Evolutionary conservation across 2,797 vertebrate species (phyloP).

Genomic region (Picus viridis): DNA sequence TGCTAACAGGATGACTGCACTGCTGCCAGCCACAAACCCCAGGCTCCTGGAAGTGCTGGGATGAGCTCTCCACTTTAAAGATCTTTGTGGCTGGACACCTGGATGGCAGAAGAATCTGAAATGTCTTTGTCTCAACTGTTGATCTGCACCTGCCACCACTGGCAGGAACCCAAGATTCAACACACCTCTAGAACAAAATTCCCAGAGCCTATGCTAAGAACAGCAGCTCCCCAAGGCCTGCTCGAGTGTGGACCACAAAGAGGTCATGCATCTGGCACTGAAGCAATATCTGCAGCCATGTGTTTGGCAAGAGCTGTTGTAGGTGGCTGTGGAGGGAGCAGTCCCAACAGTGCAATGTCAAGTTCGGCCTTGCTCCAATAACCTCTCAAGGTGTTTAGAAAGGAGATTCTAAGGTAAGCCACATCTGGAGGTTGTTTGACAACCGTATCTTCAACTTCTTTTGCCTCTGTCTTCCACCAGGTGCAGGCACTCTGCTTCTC

Average conservation of each 20-base stretch:
- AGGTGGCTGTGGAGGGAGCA: not conserved
- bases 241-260: not conserved
- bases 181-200: not conserved
- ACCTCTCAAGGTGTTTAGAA: not conserved
- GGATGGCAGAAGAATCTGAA: not conserved
- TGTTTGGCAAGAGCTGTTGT: not conserved
- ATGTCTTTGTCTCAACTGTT: not conserved
- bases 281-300: not conserved
- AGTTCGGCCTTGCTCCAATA: not conserved
- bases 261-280: not conserved
- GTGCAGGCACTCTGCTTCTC: not conserved
- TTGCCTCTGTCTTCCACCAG: not conserved
- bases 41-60: not conserved
- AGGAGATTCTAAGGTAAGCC: not conserved
- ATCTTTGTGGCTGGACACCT: not conserved
- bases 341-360: fast-evolving
- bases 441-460: not conserved
- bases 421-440: not conserved
- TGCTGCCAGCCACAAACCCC: not conserved
- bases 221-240: not conserved
- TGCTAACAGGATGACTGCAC: not conserved
- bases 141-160: not conserved
- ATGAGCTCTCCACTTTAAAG: not conserved
- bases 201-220: not conserved
- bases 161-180: not conserved